Conservation (phyloP, 2,113 vertebrate genomes). For the Notarius quadriscutis region DNA sequence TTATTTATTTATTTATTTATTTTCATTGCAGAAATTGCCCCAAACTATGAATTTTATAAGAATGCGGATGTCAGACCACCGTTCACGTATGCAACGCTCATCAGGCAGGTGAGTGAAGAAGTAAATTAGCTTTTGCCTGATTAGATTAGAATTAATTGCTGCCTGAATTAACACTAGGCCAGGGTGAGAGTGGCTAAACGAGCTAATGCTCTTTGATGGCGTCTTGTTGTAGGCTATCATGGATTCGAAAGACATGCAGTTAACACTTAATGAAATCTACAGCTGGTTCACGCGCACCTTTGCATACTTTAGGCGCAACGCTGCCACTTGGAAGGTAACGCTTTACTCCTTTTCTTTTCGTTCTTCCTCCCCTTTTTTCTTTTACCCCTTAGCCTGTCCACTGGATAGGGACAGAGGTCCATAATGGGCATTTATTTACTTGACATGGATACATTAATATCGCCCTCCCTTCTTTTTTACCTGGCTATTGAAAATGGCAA, state of each 20-base stretch:
- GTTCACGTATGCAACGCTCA: slow-evolving; percentile 99
- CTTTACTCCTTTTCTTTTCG: background rate
- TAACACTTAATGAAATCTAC: slow-evolving; percentile 99
- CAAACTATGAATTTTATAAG: slow-evolving; percentile 99
- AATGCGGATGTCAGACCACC: slow-evolving; percentile 99
- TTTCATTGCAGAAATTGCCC: slow-evolving; percentile 90
- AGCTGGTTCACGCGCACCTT: slow-evolving; percentile 99
- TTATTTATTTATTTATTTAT: slow-evolving; percentile 56
- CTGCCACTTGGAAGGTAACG: slow-evolving; percentile 98
- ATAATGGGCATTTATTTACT: slow-evolving; percentile 86
- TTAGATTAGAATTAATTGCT: slow-evolving; percentile 93
- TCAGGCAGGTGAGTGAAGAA: slow-evolving; percentile 98
- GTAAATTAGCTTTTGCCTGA: slow-evolving; percentile 87
- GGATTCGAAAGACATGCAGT: slow-evolving; percentile 99
- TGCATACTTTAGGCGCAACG: slow-evolving; percentile 99
- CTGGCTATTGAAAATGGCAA: slow-evolving; percentile 87
- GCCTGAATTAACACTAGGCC: slow-evolving; percentile 75
- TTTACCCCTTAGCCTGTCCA: background rate
- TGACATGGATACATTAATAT: slow-evolving; percentile 85
- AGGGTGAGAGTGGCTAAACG: slow-evolving; percentile 52
- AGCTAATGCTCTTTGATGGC: slow-evolving; percentile 83
- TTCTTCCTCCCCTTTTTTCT: background rate
- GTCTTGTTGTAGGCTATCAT: slow-evolving; percentile 99
- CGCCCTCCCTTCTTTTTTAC: slow-evolving; percentile 82
- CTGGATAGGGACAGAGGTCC: slow-evolving; percentile 25